A percentile compares a stretch with the other conserved stretches of the same genome.
Evolutionary conservation across 2,797 vertebrate genomes (phyloP).

Genomic region (Sebastolobus alascanus): DNA sequence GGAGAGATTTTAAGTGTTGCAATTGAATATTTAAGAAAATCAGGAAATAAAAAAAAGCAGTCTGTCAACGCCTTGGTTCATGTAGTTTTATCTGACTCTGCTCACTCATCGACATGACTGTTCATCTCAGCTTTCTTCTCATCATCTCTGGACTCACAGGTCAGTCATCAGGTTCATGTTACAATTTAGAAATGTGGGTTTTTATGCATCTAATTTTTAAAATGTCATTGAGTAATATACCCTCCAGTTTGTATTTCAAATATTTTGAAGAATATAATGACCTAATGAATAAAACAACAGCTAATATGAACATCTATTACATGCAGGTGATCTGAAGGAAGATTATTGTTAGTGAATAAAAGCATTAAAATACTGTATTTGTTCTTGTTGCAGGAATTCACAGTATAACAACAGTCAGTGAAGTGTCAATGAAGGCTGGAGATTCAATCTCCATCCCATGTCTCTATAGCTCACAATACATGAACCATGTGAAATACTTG

Average conservation of each 20-base stretch:
- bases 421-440: constrained; percentile 38
- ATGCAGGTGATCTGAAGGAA: not conserved
- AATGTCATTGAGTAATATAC: not conserved
- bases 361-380: not conserved
- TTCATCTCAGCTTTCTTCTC: not conserved
- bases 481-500: constrained; percentile 40
- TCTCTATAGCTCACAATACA: constrained; percentile 3
- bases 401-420: constrained; percentile 11
- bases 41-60: not conserved
- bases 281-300: not conserved
- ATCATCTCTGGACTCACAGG: constrained; percentile 23
- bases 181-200: not conserved
- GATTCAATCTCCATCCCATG: constrained; percentile 58
- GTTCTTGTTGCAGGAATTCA: constrained; percentile 25
- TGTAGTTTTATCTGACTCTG: not conserved
- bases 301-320: not conserved
- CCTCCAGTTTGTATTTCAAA: not conserved
- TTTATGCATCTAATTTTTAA: not conserved
- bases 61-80: not conserved
- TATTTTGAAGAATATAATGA: not conserved
- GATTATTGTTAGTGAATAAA: not conserved
- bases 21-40: not conserved
- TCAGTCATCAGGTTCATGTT: not conserved
- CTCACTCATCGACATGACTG: not conserved
- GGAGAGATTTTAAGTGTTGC: too few relatives aligned